phyloP scores from a whole-genome alignment of 2,797 vertebrate genomes.

The Macrochelys suwanniensis region DNA sequence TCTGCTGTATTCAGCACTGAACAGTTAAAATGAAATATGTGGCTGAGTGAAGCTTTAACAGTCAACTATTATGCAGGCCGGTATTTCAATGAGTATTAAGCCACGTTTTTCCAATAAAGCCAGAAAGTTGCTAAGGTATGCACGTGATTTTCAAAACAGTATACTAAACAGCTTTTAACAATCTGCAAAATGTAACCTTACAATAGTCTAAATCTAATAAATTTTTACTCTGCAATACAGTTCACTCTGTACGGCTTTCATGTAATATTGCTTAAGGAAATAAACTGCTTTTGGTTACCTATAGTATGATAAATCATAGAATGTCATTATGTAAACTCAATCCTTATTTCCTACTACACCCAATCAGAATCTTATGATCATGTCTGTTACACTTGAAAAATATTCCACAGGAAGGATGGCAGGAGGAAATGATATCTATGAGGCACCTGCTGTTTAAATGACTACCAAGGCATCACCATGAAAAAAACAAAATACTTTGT shows the following conservation, averaged over 20 bases:
- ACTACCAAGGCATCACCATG: not conserved
- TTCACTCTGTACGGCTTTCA: not conserved
- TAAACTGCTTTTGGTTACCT: not conserved
- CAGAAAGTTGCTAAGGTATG: slow-evolving; percentile 53
- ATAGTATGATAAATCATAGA: not conserved
- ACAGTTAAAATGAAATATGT: slow-evolving; percentile 67
- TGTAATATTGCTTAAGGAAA: not conserved
- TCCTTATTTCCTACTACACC: not conserved
- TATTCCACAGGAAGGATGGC: not conserved
- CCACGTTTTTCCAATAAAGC: slow-evolving; percentile 61
- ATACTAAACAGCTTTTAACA: slow-evolving; percentile 42
- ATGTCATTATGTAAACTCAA: not conserved
- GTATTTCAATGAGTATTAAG: slow-evolving; percentile 60
- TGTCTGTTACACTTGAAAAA: slow-evolving; percentile 16
- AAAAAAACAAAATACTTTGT: not conserved
- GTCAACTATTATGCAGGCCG: slow-evolving; percentile 34
- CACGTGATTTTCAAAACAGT: slow-evolving; percentile 28
- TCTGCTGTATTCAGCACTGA: slow-evolving; percentile 39
- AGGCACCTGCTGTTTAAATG: not conserved
- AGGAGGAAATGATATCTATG: not conserved
- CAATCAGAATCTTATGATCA: not conserved
- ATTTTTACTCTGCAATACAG: slow-evolving; percentile 15
- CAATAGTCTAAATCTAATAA: not conserved
- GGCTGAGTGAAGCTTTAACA: slow-evolving; percentile 62
- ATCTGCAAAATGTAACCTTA: slow-evolving; percentile 42